These are phyloP conservation scores for Vimba vimba DNA, from an alignment of 2,113 vertebrate genomes.

Conservation along the genomic window DNA sequence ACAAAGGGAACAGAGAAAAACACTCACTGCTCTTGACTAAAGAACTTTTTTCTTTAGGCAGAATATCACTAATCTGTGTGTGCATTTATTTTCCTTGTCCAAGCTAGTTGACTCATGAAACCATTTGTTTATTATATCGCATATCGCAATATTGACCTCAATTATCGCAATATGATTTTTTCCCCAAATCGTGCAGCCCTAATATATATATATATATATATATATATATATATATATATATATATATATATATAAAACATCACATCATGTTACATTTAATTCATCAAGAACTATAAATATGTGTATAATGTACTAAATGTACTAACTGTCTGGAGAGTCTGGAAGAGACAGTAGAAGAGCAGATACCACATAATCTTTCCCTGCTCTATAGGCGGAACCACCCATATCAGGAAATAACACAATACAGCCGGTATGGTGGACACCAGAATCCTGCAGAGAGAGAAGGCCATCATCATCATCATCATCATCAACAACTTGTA, in stretches of 20 bases:
- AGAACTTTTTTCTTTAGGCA: no score
- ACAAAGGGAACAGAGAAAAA: no score
- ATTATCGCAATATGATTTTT: no score
- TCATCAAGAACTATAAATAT: background rate
- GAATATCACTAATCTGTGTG: no score
- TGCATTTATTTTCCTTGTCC: no score
- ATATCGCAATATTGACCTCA: no score
- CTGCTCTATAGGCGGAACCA: constrained; percentile 83
- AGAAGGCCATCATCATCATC: constrained; percentile 9
- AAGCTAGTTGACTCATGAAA: no score
- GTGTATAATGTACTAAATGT: background rate
- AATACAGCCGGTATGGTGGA: constrained; percentile 89
- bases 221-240: background rate
- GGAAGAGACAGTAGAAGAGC: constrained; percentile 94
- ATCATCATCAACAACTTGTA: background rate
- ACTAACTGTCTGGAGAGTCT: constrained; percentile 93
- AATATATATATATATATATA: no score
- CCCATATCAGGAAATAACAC: constrained; percentile 92
- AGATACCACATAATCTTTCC: constrained; percentile 89
- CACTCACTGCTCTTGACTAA: no score
- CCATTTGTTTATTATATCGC: no score
- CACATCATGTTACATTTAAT: background rate
- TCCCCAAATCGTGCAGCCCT: no score
- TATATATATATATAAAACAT: no score
- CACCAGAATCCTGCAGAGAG: constrained; percentile 82